These are phyloP conservation scores for zebrafish (Danio rerio) DNA, from an alignment of 2,113 vertebrate genomes.

Conservation along the genomic window DNA sequence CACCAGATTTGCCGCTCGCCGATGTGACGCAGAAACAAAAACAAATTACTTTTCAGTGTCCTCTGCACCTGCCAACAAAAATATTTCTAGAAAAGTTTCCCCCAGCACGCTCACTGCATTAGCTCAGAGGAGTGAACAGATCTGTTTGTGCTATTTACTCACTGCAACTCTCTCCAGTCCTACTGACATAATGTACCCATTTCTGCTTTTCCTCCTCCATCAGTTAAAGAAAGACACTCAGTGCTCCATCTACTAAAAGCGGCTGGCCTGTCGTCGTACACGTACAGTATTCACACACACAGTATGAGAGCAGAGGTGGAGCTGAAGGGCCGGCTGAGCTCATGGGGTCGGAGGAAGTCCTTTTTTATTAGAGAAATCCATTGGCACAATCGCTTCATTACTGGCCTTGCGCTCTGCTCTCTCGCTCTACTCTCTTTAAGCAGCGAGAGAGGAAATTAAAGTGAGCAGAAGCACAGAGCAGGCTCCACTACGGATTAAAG, in stretches of 20 bases:
- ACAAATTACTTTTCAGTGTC: no score
- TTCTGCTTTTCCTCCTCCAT: background rate
- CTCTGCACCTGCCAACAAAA: no score
- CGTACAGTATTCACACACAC: background rate
- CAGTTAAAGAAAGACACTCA: background rate
- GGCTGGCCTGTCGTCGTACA: background rate
- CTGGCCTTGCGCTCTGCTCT: slow-evolving; percentile 35
- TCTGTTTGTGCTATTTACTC: background rate
- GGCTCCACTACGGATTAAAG: slow-evolving; percentile 56
- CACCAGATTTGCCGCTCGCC: no score
- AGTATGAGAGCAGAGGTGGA: background rate
- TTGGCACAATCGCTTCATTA: slow-evolving; percentile 24
- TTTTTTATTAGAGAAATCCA: slow-evolving; percentile 38
- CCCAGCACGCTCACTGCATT: no score
- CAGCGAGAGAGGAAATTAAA: slow-evolving; percentile 61
- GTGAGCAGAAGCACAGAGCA: slow-evolving; percentile 50
- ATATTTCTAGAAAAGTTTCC: no score
- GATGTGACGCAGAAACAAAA: no score
- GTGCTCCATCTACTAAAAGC: background rate
- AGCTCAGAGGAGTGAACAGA: no score
- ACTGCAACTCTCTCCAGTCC: background rate
- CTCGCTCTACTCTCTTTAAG: slow-evolving; percentile 8
- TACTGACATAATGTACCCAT: background rate
- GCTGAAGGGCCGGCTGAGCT: background rate
- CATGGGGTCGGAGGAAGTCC: slow-evolving; percentile 6